Conservation (phyloP, 2,888 invertebrate genomes). For the Arge pagana region DNA sequence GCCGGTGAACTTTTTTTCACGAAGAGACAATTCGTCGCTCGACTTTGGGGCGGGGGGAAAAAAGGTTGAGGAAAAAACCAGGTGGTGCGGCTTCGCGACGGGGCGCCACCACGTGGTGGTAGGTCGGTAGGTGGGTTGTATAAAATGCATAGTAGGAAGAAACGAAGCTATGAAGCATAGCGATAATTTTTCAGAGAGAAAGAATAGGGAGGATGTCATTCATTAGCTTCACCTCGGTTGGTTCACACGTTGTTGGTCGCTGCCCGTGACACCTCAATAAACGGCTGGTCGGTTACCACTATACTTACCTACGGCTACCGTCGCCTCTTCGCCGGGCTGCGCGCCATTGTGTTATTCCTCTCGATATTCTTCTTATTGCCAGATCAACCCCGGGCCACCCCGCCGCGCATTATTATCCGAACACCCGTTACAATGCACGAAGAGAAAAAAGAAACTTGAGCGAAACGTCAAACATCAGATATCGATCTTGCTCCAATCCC, state of each 20-base stretch:
- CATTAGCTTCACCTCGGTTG: slow-evolving; percentile 56
- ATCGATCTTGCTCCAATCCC: no score
- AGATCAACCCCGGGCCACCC: slow-evolving; percentile 34
- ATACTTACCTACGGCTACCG: slow-evolving; percentile 22
- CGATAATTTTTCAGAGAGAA: slow-evolving; percentile 56
- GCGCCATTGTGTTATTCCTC: slow-evolving; percentile 39
- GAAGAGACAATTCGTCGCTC: background rate
- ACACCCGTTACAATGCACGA: slow-evolving; percentile 6
- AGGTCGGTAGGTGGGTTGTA: no score
- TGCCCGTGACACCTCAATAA: slow-evolving; percentile 55
- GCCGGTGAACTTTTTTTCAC: no score
- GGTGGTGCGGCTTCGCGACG: slow-evolving; percentile 21
- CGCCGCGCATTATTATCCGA: slow-evolving; percentile 9
- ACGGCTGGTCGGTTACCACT: slow-evolving; percentile 27
- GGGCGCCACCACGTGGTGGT: slow-evolving; percentile 24
- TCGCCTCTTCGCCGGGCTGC: slow-evolving; percentile 30
- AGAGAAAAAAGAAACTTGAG: slow-evolving; percentile 2
- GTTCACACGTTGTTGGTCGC: slow-evolving; percentile 58
- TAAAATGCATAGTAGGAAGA: slow-evolving; percentile 13
- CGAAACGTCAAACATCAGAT: slow-evolving; percentile 4
- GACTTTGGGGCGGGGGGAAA: background rate
- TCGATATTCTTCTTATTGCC: slow-evolving; percentile 51
- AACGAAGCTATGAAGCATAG: slow-evolving; percentile 37
- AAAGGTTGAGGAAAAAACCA: slow-evolving; percentile 19
- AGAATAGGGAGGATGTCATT: slow-evolving; percentile 54